Conservation (phyloP, 2,888 invertebrate species). For the Nemotelus nigrinus region DNA sequence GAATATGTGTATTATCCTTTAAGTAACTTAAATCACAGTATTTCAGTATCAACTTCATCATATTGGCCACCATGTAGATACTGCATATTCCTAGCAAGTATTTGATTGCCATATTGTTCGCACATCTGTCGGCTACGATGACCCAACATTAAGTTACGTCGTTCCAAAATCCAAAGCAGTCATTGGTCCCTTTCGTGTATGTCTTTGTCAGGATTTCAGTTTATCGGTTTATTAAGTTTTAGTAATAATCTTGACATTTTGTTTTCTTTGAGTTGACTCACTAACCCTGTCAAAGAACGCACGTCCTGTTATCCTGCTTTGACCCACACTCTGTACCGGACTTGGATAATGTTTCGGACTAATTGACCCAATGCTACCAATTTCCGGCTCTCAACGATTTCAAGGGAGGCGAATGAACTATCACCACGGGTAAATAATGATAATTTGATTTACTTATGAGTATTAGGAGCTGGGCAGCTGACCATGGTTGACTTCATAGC, state of each 20-base stretch:
- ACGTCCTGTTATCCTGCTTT: conserved; percentile 16
- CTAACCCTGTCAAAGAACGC: background rate
- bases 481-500: background rate
- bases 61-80: background rate
- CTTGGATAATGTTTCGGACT: conserved; percentile 39
- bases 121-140: conserved; percentile 42
- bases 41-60: no score
- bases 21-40: no score
- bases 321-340: conserved; percentile 12
- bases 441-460: conserved; percentile 49
- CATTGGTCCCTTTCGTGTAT: background rate
- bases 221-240: conserved; percentile 47
- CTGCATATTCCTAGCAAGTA: conserved; percentile 4
- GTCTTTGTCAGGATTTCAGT: conserved; percentile 34
- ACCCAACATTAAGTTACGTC: background rate
- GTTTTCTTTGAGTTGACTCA: conserved; percentile 18
- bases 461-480: conserved; percentile 13
- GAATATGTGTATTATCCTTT: no score
- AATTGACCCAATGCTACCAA: conserved; percentile 49
- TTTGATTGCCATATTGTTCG: conserved; percentile 34
- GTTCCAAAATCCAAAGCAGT: background rate
- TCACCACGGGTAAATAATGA: conserved; percentile 45
- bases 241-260: conserved; percentile 48
- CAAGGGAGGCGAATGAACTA: conserved; percentile 25
- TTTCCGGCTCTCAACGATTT: conserved; percentile 45